phyloP scores from a whole-genome alignment of 1,140 invertebrate species.

The Acromyrmex echinatior region DNA sequence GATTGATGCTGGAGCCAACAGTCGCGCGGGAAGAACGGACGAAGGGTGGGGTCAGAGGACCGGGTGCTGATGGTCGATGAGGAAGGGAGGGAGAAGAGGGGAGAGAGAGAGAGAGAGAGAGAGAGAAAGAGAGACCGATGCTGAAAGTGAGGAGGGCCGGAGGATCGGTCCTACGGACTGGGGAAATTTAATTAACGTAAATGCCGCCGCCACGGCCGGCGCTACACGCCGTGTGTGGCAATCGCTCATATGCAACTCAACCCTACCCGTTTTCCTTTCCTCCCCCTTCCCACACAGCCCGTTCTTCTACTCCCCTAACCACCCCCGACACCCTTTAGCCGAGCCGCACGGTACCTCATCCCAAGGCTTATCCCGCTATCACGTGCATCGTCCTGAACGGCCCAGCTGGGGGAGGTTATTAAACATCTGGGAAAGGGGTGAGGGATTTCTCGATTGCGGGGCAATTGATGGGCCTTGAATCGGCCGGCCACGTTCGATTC shows the following conservation, averaged over 20 bases:
- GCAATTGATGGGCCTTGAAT: constrained; percentile 73
- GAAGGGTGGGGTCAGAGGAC: constrained; percentile 36
- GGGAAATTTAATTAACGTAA: constrained; percentile 87
- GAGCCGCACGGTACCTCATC: constrained; percentile 45
- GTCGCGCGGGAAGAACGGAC: constrained; percentile 62
- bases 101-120: constrained; percentile 45
- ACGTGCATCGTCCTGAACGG: constrained; percentile 67
- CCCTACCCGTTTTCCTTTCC: constrained; percentile 55
- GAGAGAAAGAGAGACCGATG: constrained; percentile 45
- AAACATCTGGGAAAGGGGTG: constrained; percentile 71
- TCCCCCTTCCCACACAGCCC: constrained; percentile 3
- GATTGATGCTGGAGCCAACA: constrained; percentile 83
- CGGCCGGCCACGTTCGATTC: constrained; percentile 28
- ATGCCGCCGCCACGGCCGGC: constrained; percentile 83
- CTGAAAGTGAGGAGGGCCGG: constrained; percentile 69
- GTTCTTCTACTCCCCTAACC: not conserved
- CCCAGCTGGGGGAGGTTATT: constrained; percentile 72
- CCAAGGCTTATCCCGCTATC: constrained; percentile 68
- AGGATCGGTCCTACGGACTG: constrained; percentile 75
- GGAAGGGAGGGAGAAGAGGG: constrained; percentile 46
- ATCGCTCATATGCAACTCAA: constrained; percentile 86
- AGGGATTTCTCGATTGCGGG: constrained; percentile 63
- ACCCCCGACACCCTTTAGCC: constrained; percentile 23
- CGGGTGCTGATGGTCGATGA: constrained; percentile 42
- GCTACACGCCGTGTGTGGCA: constrained; percentile 83